Conservation (phyloP, 2,888 invertebrate species). For the Tiliacea citrago region DNA sequence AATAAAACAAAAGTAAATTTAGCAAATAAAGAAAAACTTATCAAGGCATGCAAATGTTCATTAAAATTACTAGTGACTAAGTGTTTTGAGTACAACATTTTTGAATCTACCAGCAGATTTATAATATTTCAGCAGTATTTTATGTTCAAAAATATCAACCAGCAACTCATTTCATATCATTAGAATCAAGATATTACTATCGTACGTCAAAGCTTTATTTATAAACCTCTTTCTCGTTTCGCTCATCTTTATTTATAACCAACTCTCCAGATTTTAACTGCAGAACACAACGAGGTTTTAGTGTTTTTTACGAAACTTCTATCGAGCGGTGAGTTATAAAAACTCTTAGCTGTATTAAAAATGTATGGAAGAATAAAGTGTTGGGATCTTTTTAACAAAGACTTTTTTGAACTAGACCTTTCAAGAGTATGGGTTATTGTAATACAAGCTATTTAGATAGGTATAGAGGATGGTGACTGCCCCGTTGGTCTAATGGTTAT, state of each 20-base stretch:
- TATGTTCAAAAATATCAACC: neutral
- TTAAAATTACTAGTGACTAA: too few relatives aligned
- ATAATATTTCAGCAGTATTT: neutral
- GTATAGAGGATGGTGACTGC: too few relatives aligned
- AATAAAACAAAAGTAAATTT: too few relatives aligned
- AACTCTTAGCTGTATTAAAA: conserved; percentile 60
- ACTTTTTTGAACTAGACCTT: too few relatives aligned
- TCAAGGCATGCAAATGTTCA: too few relatives aligned
- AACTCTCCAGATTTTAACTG: conserved; percentile 35
- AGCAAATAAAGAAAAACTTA: too few relatives aligned
- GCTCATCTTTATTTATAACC: conserved; percentile 13
- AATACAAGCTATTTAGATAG: too few relatives aligned
- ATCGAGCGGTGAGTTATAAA: conserved; percentile 44
- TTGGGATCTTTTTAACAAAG: conserved; percentile 6
- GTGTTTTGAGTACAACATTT: too few relatives aligned
- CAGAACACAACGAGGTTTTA: conserved; percentile 23
- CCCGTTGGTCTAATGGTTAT: too few relatives aligned
- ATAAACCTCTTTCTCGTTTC: conserved; percentile 7
- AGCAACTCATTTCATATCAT: too few relatives aligned
- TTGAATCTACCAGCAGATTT: too few relatives aligned
- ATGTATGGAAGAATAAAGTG: conserved; percentile 55
- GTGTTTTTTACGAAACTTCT: conserved; percentile 51
- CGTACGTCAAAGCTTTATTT: neutral
- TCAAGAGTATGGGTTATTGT: too few relatives aligned
- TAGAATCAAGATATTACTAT: neutral